Evolutionary conservation across 2,888 invertebrate species (phyloP).

Genomic region (Alitta virens): DNA sequence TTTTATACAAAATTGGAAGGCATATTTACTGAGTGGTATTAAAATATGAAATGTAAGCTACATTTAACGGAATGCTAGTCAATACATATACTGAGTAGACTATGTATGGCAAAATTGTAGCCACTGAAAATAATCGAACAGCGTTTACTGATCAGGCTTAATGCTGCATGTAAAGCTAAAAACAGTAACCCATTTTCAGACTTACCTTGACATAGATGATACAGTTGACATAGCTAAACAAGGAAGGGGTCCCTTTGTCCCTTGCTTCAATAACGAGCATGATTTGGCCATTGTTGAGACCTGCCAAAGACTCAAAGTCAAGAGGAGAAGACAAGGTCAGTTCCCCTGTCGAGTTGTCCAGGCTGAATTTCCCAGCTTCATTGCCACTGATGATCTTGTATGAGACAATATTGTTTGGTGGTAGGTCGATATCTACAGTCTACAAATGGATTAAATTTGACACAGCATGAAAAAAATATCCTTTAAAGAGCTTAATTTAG

Average conservation of each 20-base stretch:
- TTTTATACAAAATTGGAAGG: no score
- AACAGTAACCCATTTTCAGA: no score
- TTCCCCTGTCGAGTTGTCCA: constrained; percentile 68
- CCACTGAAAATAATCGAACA: no score
- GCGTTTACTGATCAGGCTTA: no score
- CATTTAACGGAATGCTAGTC: no score
- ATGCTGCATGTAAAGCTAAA: no score
- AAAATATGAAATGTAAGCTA: no score
- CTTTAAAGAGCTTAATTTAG: not conserved
- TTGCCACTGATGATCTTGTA: constrained; percentile 39
- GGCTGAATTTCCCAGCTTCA: constrained; percentile 59
- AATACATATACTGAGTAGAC: no score
- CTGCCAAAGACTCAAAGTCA: constrained; percentile 45
- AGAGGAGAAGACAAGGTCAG: constrained; percentile 41
- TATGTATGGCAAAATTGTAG: no score
- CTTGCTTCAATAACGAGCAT: constrained; percentile 32
- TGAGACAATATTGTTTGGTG: constrained; percentile 42
- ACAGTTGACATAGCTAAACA: constrained; percentile 39
- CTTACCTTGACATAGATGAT: constrained; percentile 66
- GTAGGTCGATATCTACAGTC: constrained; percentile 75
- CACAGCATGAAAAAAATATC: no score
- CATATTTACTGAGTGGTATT: no score
- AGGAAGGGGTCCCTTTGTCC: constrained; percentile 42
- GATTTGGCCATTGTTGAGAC: constrained; percentile 33
- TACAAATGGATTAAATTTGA: constrained; percentile 40